Base-by-base conservation (phyloP, 2,888 invertebrate genomes). In the Lithophane leautieri region DNA sequence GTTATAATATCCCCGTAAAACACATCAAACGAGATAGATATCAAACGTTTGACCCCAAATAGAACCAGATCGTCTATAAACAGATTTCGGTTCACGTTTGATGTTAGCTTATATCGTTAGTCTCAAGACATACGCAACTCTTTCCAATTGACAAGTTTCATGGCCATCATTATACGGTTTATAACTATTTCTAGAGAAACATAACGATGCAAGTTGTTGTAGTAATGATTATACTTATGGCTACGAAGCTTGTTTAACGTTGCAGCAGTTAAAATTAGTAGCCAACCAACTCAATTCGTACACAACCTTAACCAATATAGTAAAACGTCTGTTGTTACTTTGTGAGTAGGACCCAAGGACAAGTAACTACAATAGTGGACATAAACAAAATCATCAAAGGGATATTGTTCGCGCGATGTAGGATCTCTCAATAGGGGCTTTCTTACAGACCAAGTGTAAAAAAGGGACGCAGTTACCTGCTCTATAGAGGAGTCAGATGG, bases 391-490 rank as follows among this genome's bases (percentile, higher is more conserved):
- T 81, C 76, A 78, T 88, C 87, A 87, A 88, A 87, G 80, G 81
- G 79, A 85, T 78, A 87, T 85, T 88, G 88, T 88, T 83, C 76
- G 67, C 82, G 52, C 42, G 73, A 81, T 79, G 79, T 78, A 84
- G 76, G 78, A 83, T 69, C 79, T 81, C 54, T 88, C 79, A 83
- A 92, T 90, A 92, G 92, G 91, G 89, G 88, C 90, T 91, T 90
- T 90, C 91, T 90, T 92, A 90, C 88, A 88, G 68, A 67, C 67
- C 75, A n/a, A 83, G 86, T 82, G 88, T 90, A 94, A 95, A 95
- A 95, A 95, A 94, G 90, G 95, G 95, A 93, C 93, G 92, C 90
- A 89, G 92, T 92, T 96, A 96, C 95, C 95, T 95, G 95, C 94
- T 91, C 89, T 85, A 85, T 76, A 70, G 68, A 50, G 69, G 52